Base-by-base conservation (phyloP, 1,140 invertebrate species). In the Thaumatotibia leucotreta region DNA sequence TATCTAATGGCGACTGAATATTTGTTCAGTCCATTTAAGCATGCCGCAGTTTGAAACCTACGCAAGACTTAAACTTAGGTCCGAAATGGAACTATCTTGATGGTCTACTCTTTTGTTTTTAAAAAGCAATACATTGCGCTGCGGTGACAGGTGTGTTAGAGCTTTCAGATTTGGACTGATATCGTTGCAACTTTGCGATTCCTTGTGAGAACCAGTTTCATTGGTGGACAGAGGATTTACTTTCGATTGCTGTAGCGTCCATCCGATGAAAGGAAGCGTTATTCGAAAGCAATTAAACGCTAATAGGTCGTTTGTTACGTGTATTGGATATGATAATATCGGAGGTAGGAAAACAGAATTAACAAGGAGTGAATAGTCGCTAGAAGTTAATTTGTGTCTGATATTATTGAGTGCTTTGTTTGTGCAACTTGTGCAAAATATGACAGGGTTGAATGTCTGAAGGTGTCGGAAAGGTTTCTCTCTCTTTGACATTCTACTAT, bases 281-380 rank as follows among this genome's bases (percentile, higher is more conserved):
- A 27, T 58, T 24, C 39, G 17, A 45, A 45, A 45, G 22, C 50
- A 54, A 54, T 54, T 54, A 54, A 54, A 50, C 49, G 50, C 50
- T 54, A 27, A 54, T 23, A 24, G 50, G 22, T n/a, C 14, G 10
- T 50, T 50, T 50, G 50, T 54, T 54, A 54, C 50, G 50, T n/a
- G 2, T 24, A 23, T 23, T 54, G 22, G 23, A 45, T 45, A 45
- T 45, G 17, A 0, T 20, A 45, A 45, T 20, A 1, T 20, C 17
- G 14, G 5, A 5, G 14, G 20, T 45, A 45, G 11, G 33, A 35
- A n/a, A 35, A 11, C 2, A 10, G 0, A 33, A 0, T 8, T 4
- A 11, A 33, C 11, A 32, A 32, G 2, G 6, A 9, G 10, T 1
- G 31, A 32, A 32, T 32, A 9, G 31, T 6, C 8, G 31, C 31